A percentile compares a stretch with the other conserved stretches of the same genome.
phyloP scores from a whole-genome alignment of 2,888 invertebrate species.

The Temnothorax rugatulus region DNA sequence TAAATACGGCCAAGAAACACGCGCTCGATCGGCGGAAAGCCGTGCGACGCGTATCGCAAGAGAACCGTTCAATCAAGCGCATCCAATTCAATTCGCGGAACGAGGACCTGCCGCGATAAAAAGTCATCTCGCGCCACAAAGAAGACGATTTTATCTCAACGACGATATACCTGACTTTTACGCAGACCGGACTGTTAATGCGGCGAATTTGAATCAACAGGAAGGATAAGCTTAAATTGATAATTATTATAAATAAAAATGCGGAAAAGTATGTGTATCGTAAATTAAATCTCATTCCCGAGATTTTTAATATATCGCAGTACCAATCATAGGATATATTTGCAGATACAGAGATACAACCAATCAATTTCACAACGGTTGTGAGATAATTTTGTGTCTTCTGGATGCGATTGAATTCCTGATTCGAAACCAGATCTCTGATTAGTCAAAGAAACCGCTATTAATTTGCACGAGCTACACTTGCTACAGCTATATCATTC shows the following conservation, averaged over 20 bases:
- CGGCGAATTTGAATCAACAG: neutral
- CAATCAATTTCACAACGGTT: neutral
- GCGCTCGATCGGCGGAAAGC: constrained; percentile 56
- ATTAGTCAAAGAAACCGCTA: constrained; percentile 20
- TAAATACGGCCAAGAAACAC: constrained; percentile 57
- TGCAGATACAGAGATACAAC: neutral
- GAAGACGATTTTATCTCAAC: constrained; percentile 28
- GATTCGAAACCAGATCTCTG: constrained; percentile 19
- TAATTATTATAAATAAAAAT: constrained; percentile 12
- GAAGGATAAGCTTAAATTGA: neutral
- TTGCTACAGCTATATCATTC: constrained; percentile 15
- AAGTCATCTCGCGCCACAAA: neutral
- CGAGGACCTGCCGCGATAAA: constrained; percentile 30
- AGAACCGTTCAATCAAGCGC: constrained; percentile 47
- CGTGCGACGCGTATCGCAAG: constrained; percentile 22
- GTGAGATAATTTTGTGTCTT: neutral
- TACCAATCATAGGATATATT: neutral
- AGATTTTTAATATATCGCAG: neutral
- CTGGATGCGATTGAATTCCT: neutral
- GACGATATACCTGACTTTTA: constrained; percentile 8
- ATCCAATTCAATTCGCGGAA: constrained; percentile 38
- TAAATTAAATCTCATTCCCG: neutral
- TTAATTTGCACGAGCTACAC: constrained; percentile 9
- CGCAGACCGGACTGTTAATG: constrained; percentile 2
- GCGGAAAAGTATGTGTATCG: neutral